phyloP scores from a whole-genome alignment of 2,888 invertebrate genomes.

The Agrilus cyanescens region DNA sequence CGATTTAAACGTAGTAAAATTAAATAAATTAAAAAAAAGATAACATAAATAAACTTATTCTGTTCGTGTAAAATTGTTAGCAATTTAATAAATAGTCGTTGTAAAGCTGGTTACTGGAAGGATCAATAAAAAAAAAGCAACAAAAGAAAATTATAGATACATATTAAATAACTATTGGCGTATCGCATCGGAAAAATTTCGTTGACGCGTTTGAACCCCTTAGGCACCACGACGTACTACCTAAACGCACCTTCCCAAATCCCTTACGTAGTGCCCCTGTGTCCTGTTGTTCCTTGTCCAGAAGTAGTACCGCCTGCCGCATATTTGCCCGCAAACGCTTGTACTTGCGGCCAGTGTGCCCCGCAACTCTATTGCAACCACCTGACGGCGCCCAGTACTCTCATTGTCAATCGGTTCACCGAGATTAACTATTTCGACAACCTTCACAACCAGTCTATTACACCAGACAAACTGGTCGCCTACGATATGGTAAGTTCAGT shows the following conservation, averaged over 20 bases:
- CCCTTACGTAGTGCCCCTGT: constrained; percentile 38
- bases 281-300: constrained; percentile 32
- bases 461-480: constrained; percentile 29
- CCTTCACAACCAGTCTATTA: constrained; percentile 21
- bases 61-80: no score
- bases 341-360: constrained; percentile 48
- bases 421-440: constrained; percentile 39
- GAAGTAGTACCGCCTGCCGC: constrained; percentile 36
- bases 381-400: constrained; percentile 28
- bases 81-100: neutral
- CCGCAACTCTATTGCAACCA: constrained; percentile 34
- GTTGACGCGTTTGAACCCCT: constrained; percentile 14
- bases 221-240: constrained; percentile 37
- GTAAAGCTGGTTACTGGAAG: neutral
- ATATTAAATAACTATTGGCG: constrained; percentile 3
- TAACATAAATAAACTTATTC: no score
- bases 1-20: no score
- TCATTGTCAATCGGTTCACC: constrained; percentile 37
- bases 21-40: no score
- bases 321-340: constrained; percentile 43
- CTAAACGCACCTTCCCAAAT: constrained; percentile 36
- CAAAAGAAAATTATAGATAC: constrained; percentile 1
- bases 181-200: constrained; percentile 6
- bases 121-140: constrained; percentile 3
- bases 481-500: constrained; percentile 33